These are phyloP conservation scores for Pterois miles DNA, from an alignment of 2,797 vertebrate genomes.

Conservation along the genomic window DNA sequence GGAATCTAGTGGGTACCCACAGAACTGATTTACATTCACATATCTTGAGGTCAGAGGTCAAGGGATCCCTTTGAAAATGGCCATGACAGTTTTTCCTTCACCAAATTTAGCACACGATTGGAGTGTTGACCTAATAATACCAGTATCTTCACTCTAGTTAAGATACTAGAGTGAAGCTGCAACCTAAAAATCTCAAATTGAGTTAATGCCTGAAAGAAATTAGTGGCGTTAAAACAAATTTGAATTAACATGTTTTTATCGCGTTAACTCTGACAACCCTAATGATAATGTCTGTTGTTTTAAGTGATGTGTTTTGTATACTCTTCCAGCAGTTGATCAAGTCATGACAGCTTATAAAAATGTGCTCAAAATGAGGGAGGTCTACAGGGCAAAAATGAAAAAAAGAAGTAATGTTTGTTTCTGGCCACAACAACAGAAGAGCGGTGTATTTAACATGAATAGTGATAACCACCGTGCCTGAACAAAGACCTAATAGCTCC, in stretches of 20 bases:
- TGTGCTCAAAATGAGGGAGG: neutral
- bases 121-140: too few species aligned
- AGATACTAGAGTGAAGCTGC: too few species aligned
- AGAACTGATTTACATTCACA: fast-evolving
- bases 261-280: too few species aligned
- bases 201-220: too few species aligned
- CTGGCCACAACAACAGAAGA: neutral
- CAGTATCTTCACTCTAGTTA: too few species aligned
- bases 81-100: fast-evolving
- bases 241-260: too few species aligned
- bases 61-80: too few species aligned
- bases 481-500: slow-evolving; percentile 21
- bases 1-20: fast-evolving
- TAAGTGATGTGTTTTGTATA: neutral
- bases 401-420: slow-evolving; percentile 4
- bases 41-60: too few species aligned
- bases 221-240: too few species aligned
- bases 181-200: too few species aligned
- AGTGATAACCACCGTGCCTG: neutral
- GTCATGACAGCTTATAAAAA: neutral
- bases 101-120: too few species aligned
- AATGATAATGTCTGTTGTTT: too few species aligned
- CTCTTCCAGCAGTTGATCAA: neutral
- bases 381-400: neutral
- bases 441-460: neutral